A percentile compares a stretch with the other conserved stretches of the same genome.
phyloP scores from a whole-genome alignment of 2,113 vertebrate genomes.

The Nannobrachium achirus region DNA sequence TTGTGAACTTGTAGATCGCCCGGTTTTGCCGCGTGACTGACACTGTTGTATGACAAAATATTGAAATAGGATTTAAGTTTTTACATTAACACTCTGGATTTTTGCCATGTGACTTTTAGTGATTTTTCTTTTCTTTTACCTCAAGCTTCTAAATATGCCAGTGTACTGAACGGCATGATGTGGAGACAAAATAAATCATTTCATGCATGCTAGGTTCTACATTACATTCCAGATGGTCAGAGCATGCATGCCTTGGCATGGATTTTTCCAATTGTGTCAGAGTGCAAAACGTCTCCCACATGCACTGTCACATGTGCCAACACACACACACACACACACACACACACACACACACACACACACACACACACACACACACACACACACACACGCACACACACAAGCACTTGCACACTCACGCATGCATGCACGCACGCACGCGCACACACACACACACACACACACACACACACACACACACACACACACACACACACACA shows the following conservation, averaged over 20 bases:
- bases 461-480: neutral
- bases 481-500: neutral
- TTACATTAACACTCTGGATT: constrained; percentile 17
- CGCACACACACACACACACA: neutral
- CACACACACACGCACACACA: no score
- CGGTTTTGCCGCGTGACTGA: no score
- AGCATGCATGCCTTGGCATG: neutral
- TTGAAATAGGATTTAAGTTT: no score
- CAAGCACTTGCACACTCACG: no score
- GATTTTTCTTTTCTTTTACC: constrained; percentile 18
- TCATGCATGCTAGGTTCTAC: neutral
- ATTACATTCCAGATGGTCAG: neutral
- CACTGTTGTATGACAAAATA: no score
- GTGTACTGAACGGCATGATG: neutral
- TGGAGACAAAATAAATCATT: neutral
- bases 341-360: neutral
- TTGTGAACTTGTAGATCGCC: no score
- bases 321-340: neutral
- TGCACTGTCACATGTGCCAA: no score
- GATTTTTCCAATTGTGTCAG: neutral
- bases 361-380: neutral
- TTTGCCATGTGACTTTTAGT: no score
- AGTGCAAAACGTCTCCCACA: neutral
- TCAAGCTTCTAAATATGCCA: neutral
- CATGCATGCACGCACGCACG: no score